Evolutionary conservation across 2,797 vertebrate species (phyloP).

Genomic region (Apodemus agrarius): DNA sequence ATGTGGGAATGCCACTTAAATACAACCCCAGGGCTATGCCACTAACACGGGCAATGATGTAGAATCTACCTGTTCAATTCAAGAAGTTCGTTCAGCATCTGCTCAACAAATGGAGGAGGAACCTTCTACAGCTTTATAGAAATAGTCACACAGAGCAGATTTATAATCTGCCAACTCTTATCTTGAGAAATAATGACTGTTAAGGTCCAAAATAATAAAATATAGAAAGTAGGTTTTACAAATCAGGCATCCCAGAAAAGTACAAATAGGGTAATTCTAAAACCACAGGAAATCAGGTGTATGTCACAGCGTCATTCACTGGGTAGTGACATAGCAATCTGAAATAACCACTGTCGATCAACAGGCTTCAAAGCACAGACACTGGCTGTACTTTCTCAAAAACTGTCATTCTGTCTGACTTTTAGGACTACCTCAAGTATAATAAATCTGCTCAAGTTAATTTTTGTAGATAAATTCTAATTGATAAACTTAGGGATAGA

Average conservation of each 20-base stretch:
- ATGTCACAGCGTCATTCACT: neutral
- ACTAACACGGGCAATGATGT: neutral
- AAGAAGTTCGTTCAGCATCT: constrained; percentile 55
- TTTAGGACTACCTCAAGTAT: neutral
- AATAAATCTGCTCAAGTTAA: constrained; percentile 34
- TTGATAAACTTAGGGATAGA: constrained; percentile 61
- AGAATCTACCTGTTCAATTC: neutral
- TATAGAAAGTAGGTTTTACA: neutral
- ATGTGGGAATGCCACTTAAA: neutral
- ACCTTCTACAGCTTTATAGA: constrained; percentile 17
- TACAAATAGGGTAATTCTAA: constrained; percentile 32
- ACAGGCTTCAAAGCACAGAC: constrained; percentile 31
- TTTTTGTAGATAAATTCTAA: constrained; percentile 38
- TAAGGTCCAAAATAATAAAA: constrained; percentile 49
- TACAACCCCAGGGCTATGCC: neutral
- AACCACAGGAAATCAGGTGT: constrained; percentile 35
- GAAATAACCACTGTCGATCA: constrained; percentile 4
- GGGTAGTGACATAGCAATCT: neutral
- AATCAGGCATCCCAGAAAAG: neutral
- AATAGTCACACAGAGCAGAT: constrained; percentile 41
- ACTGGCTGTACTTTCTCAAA: neutral
- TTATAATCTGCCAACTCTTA: constrained; percentile 13
- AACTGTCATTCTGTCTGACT: constrained; percentile 13
- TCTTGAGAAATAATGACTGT: constrained; percentile 33
- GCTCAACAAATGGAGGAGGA: constrained; percentile 53